Evolutionary conservation across 1,140 invertebrate species (phyloP), one percentile per base, ranked within the genome.

Genomic region (Meteorus sp.): DNA sequence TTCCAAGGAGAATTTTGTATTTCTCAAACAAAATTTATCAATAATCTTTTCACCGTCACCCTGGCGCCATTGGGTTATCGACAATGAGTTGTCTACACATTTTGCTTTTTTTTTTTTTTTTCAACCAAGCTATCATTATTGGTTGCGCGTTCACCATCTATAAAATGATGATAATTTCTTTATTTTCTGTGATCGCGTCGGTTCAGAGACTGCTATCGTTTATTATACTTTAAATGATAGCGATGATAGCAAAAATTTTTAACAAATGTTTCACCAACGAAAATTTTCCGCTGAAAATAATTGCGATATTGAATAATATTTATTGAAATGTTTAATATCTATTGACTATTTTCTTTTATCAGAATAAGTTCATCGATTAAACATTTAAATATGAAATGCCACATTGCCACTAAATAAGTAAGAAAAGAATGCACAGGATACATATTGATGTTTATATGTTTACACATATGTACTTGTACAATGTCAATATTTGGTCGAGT

Each of bases 51-150:
- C 48, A 43, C 33, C 29, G 51, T 53, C 51, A 39, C 33, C 33
- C 51, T 23, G 33, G 51, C 51, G 51, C 51, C 51, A 2, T n/a
- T 39, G 51, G 51, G 51, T 53, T 53, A 53, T 53, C 51, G 33
- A 35, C 17, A 27, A 17, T 9, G 33, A 23, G 15, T 35, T 22
- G 31, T 39, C 51, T 37, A 29, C 27, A 19, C 15, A 9, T 15
- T 11, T 22, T 5, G 31, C 29, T 22, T 2, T 20, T n/a, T 20
- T 44, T 3, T n/a, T 22, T 8, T 22, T 25, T 22, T 8, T n/a
- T 22, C 25, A 19, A 9, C 17, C 20, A 44, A 22, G 20, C 7
- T 19, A 44, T 7, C 7, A 44, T 44, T 44, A 44, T 44, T 44
- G 3, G 5, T 44, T 19, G 5, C 2, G 11, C 4, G 9, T 5